Evolutionary conservation across 2,113 vertebrate species (phyloP).

Genomic region (Coryphaenoides rupestris): DNA sequence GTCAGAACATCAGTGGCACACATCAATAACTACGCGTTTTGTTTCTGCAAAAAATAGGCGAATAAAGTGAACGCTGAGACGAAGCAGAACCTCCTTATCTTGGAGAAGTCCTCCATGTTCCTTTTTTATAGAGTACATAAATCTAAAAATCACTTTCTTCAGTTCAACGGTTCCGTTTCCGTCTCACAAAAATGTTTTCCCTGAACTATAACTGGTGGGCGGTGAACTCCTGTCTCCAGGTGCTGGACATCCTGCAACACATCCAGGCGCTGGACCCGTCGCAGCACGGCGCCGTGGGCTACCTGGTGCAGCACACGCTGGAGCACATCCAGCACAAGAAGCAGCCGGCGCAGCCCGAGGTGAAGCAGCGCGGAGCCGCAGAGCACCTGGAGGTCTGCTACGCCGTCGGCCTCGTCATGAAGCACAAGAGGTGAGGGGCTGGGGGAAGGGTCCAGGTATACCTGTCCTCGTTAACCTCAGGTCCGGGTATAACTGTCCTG

Average conservation of each 20-base stretch:
- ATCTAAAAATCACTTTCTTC: too few species aligned
- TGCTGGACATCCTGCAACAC: slow-evolving; percentile 95
- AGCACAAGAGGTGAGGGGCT: slow-evolving; percentile 87
- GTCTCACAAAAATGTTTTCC: too few species aligned
- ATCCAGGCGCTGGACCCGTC: slow-evolving; percentile 93
- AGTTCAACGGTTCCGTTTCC: too few species aligned
- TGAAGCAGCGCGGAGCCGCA: slow-evolving; percentile 81
- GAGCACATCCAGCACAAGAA: slow-evolving; percentile 95
- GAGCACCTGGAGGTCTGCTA: slow-evolving; percentile 89
- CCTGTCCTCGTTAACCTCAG: slow-evolving; percentile 45
- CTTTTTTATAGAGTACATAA: too few species aligned
- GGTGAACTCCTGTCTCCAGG: slow-evolving; percentile 62
- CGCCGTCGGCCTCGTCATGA: slow-evolving; percentile 91
- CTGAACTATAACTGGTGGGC: too few species aligned
- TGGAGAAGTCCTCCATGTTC: too few species aligned
- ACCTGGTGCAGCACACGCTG: slow-evolving; percentile 92
- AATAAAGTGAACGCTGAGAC: too few species aligned
- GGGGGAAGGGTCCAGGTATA: too few species aligned
- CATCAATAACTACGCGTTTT: too few species aligned
- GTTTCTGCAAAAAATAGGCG: too few species aligned
- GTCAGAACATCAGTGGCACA: slow-evolving; percentile 57
- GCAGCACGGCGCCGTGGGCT: slow-evolving; percentile 92
- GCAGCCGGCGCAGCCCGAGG: slow-evolving; percentile 82
- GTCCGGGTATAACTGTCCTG: slow-evolving; percentile 93
- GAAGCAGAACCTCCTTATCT: too few species aligned